A percentile compares a stretch with the other conserved stretches of the same genome.
Evolutionary conservation across 2,888 invertebrate genomes (phyloP).

Genomic region (Drosophila prostipennis): DNA sequence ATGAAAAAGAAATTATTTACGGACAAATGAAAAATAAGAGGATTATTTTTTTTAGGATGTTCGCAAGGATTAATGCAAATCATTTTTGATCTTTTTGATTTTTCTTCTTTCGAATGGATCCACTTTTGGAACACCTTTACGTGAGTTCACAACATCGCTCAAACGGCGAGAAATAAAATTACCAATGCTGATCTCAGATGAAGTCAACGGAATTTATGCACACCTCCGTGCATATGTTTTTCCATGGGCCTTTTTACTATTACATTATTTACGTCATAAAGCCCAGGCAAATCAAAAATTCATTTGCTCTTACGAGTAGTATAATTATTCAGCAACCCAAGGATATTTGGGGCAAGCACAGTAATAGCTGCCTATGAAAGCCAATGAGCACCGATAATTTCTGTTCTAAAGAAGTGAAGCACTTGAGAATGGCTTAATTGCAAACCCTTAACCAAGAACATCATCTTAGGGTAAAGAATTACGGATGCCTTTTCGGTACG

Average conservation of each 20-base stretch:
- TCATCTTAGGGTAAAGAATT: background rate
- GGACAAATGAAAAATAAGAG: too few species aligned
- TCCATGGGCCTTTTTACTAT: background rate
- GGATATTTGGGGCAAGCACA: slow-evolving; percentile 31
- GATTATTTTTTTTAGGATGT: too few species aligned
- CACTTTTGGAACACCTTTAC: background rate
- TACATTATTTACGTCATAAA: slow-evolving; percentile 17
- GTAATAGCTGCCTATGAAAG: slow-evolving; percentile 1
- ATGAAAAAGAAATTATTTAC: too few species aligned
- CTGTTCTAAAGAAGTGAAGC: too few species aligned
- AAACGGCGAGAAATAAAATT: background rate
- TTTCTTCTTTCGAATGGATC: background rate
- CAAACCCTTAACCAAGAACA: background rate
- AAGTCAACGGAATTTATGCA: slow-evolving; percentile 21
- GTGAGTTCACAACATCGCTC: slow-evolving; percentile 28
- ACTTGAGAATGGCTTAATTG: background rate
- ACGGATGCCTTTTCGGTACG: background rate
- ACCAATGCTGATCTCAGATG: slow-evolving; percentile 15
- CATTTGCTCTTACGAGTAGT: slow-evolving; percentile 1
- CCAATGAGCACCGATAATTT: background rate
- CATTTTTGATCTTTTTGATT: background rate
- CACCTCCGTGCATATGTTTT: slow-evolving; percentile 3
- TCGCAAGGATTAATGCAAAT: background rate
- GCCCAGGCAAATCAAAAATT: slow-evolving; percentile 6
- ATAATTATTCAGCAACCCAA: slow-evolving; percentile 13